Conservation (phyloP, 2,797 vertebrate genomes). For the Brotogeris chrysoptera region DNA sequence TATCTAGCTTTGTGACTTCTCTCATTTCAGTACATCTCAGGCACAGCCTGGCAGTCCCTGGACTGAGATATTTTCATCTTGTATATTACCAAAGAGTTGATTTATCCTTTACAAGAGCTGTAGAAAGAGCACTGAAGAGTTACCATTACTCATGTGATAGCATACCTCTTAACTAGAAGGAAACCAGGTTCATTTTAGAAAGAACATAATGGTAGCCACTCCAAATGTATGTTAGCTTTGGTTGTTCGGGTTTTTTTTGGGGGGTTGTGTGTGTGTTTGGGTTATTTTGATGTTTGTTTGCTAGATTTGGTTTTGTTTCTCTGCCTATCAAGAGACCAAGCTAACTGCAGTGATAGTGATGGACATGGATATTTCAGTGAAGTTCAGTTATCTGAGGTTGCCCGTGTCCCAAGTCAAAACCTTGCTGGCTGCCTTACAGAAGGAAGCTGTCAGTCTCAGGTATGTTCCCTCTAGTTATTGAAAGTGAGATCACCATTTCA, state of each 20-base stretch:
- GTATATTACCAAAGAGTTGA: background rate
- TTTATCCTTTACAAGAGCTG: background rate
- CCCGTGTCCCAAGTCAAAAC: background rate
- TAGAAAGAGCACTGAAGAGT: background rate
- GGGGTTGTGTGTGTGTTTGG: background rate
- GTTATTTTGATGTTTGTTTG: background rate
- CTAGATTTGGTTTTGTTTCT: background rate
- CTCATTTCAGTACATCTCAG: background rate
- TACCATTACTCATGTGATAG: background rate
- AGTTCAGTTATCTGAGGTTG: background rate
- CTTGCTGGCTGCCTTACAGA: background rate
- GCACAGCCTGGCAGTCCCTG: background rate
- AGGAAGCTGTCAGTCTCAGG: background rate
- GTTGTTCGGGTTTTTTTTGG: accelerated
- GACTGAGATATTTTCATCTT: background rate
- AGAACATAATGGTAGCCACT: background rate
- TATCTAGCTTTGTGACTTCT: background rate
- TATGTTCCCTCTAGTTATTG: background rate
- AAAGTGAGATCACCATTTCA: background rate
- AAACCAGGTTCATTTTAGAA: background rate
- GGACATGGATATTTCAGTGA: background rate
- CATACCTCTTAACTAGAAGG: background rate
- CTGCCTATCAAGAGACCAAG: background rate
- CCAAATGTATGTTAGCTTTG: background rate
- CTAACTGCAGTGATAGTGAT: background rate